Percentiles rank a stretch among this genome's conserved stretches.
Conservation (phyloP, 2,888 invertebrate species). For the Meiosimyza platycephala region DNA sequence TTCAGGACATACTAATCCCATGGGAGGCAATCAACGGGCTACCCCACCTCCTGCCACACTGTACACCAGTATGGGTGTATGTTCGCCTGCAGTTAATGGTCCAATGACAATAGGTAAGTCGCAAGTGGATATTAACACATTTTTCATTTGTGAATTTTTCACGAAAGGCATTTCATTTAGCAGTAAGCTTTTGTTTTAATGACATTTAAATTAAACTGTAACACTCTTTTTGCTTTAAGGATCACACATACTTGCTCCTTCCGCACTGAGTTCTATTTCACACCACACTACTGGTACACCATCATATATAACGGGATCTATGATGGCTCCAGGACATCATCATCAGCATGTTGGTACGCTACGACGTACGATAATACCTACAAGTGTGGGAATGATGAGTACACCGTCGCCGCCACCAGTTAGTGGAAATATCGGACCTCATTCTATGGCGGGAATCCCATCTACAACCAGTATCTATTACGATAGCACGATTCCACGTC, state of each 20-base stretch:
- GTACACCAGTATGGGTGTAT: slow-evolving; percentile 58
- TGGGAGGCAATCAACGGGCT: slow-evolving; percentile 49
- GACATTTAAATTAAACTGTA: too few species aligned
- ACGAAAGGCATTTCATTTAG: background rate
- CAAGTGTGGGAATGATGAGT: slow-evolving; percentile 59
- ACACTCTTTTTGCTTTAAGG: slow-evolving; percentile 46
- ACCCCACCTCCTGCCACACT: slow-evolving; percentile 58
- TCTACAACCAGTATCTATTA: slow-evolving; percentile 58
- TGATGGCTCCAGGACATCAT: slow-evolving; percentile 63
- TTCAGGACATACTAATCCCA: slow-evolving; percentile 42
- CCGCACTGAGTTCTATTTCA: slow-evolving; percentile 56
- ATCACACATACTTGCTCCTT: slow-evolving; percentile 57
- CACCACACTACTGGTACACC: slow-evolving; percentile 52
- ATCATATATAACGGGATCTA: slow-evolving; percentile 61
- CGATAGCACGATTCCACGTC: slow-evolving; percentile 63
- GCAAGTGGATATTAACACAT: background rate
- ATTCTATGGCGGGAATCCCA: slow-evolving; percentile 53
- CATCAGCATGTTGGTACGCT: slow-evolving; percentile 60
- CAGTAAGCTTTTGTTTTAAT: too few species aligned
- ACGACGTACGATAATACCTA: slow-evolving; percentile 62
- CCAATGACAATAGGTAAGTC: slow-evolving; percentile 61
- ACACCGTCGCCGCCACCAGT: slow-evolving; percentile 49
- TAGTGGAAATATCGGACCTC: slow-evolving; percentile 46
- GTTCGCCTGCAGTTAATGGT: slow-evolving; percentile 56
- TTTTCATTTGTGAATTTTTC: background rate